Percentiles rank a stretch among this genome's conserved stretches.
Evolutionary conservation across 2,113 vertebrate genomes (phyloP).

Genomic region (Coregonus clupeaformis): DNA sequence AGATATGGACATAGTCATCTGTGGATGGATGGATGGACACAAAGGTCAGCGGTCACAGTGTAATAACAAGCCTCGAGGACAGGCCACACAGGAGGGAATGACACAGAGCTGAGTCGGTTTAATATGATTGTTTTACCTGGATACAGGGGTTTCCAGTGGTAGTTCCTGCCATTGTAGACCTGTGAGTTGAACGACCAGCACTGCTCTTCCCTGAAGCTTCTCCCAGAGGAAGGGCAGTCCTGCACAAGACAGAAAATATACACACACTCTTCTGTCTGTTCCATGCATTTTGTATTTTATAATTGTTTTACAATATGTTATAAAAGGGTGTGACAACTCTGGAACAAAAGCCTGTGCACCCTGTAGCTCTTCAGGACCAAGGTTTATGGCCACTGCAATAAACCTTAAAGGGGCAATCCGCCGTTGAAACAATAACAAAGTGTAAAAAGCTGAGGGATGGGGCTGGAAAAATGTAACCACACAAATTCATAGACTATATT

Average conservation of each 20-base stretch:
- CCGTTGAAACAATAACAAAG: too few species aligned
- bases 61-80: constrained; percentile 39
- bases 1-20: constrained; percentile 99
- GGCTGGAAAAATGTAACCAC: too few species aligned
- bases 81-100: constrained; percentile 41
- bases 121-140: constrained; percentile 77
- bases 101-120: neutral
- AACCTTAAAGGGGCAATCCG: too few species aligned
- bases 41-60: neutral
- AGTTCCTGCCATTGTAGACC: constrained; percentile 85
- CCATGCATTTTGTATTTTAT: neutral
- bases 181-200: constrained; percentile 95
- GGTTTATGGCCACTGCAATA: too few species aligned
- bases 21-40: constrained; percentile 7
- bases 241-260: constrained; percentile 56
- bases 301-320: neutral
- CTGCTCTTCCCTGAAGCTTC: constrained; percentile 97
- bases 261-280: neutral
- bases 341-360: too few species aligned
- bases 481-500: too few species aligned
- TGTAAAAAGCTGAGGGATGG: too few species aligned
- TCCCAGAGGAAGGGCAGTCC: constrained; percentile 88
- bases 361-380: too few species aligned
- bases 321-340: too few species aligned
- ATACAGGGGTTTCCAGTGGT: constrained; percentile 96